Percentiles rank a stretch among this genome's conserved stretches.
These are phyloP conservation scores for Porphyrio hochstetteri DNA, from an alignment of 2,113 vertebrate genomes.

Conservation along the genomic window DNA sequence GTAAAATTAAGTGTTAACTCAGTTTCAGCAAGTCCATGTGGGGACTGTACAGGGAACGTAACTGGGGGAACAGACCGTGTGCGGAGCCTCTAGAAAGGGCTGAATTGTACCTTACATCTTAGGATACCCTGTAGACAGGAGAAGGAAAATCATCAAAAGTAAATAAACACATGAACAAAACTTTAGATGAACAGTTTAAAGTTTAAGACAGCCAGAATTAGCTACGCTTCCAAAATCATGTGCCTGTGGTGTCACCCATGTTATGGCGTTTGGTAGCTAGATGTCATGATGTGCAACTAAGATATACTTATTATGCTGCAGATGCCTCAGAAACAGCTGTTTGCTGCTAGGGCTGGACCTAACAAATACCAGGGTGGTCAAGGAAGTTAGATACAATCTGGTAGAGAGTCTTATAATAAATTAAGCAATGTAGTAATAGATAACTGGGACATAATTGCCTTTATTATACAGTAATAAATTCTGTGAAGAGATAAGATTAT, in stretches of 20 bases:
- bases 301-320: not conserved
- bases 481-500: not conserved
- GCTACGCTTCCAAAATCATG: not conserved
- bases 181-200: not conserved
- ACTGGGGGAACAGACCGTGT: not conserved
- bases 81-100: not conserved
- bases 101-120: not conserved
- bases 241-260: not conserved
- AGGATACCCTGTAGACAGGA: not conserved
- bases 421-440: not conserved
- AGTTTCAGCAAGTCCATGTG: not conserved
- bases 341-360: not conserved
- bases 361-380: not conserved
- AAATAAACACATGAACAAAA: not conserved
- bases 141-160: not conserved
- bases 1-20: not conserved
- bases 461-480: not conserved
- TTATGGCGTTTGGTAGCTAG: not conserved
- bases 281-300: not conserved
- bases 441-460: not conserved
- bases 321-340: not conserved
- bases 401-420: not conserved
- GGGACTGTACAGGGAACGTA: not conserved
- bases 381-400: not conserved
- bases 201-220: not conserved